Conservation (phyloP, 2,888 invertebrate genomes). For the Desoria tigrina region DNA sequence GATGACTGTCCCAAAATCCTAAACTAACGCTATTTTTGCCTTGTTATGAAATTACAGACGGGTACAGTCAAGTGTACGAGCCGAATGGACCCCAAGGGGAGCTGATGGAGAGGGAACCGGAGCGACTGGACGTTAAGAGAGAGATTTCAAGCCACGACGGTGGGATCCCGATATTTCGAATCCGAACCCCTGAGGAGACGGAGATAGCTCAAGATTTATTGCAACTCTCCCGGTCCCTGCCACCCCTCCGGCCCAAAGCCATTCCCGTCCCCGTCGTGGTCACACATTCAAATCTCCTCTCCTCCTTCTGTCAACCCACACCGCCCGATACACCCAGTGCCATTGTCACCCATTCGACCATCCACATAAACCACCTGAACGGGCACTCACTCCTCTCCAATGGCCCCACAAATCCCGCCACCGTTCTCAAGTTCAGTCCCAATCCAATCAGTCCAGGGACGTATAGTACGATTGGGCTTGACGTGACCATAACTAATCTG, state of each 20-base stretch:
- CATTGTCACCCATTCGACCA: slow-evolving; percentile 33
- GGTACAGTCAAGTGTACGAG: slow-evolving; percentile 54
- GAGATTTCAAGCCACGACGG: slow-evolving; percentile 65
- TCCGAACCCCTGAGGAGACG: slow-evolving; percentile 73
- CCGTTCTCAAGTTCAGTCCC: slow-evolving; percentile 24
- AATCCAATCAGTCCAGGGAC: slow-evolving; percentile 4
- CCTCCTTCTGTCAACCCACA: slow-evolving; percentile 19
- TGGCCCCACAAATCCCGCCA: slow-evolving; percentile 19
- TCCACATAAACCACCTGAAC: slow-evolving; percentile 30
- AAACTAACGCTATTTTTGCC: slow-evolving; percentile 11
- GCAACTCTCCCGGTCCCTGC: slow-evolving; percentile 65
- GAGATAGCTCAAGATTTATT: slow-evolving; percentile 76
- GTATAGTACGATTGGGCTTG: background rate
- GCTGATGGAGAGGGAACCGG: slow-evolving; percentile 22
- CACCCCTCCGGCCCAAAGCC: slow-evolving; percentile 60
- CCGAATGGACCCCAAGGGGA: slow-evolving; percentile 56
- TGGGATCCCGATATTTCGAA: slow-evolving; percentile 59
- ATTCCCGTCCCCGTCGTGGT: slow-evolving; percentile 40
- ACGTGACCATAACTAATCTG: slow-evolving; percentile 1
- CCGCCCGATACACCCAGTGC: slow-evolving; percentile 28
- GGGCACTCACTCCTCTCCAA: background rate
- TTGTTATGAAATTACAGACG: slow-evolving; percentile 32
- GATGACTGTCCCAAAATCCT: no score
- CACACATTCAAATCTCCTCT: slow-evolving; percentile 1
- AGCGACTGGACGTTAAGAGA: slow-evolving; percentile 62